Percentiles rank a stretch among this genome's conserved stretches.
Conservation (phyloP, 1,140 invertebrate species). For the Lethrus apterus region DNA sequence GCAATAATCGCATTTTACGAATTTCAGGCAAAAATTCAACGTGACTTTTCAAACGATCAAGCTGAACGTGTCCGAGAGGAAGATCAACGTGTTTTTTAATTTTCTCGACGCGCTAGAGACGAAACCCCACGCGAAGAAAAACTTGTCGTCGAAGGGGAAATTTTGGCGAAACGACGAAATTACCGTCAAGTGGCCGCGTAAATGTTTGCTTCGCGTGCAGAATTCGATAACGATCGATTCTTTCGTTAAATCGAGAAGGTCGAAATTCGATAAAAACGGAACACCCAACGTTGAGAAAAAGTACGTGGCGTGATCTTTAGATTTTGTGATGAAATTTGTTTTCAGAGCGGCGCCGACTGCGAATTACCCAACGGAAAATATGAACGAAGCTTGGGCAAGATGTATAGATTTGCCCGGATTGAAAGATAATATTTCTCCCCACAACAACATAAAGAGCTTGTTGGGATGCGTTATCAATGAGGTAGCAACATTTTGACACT, state of each 20-base stretch:
- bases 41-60: constrained; percentile 64
- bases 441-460: constrained; percentile 64
- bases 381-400: constrained; percentile 61
- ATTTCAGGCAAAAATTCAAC: constrained; percentile 67
- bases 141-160: background rate
- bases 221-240: constrained; percentile 7
- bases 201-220: constrained; percentile 14
- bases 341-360: background rate
- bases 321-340: no score
- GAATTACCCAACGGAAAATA: constrained; percentile 24
- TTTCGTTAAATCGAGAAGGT: background rate
- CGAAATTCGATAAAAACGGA: background rate
- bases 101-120: constrained; percentile 52
- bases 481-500: constrained; percentile 37
- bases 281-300: background rate
- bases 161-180: constrained; percentile 14
- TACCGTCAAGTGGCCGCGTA: constrained; percentile 1
- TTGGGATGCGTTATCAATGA: constrained; percentile 67
- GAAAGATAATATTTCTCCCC: constrained; percentile 75
- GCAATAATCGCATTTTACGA: no score
- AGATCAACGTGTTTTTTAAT: constrained; percentile 56
- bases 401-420: constrained; percentile 72
- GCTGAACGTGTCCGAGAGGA: constrained; percentile 70
- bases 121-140: no score
- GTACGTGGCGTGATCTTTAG: background rate